phyloP scores from a whole-genome alignment of 2,888 invertebrate species.

The Hydriomena furcata region DNA sequence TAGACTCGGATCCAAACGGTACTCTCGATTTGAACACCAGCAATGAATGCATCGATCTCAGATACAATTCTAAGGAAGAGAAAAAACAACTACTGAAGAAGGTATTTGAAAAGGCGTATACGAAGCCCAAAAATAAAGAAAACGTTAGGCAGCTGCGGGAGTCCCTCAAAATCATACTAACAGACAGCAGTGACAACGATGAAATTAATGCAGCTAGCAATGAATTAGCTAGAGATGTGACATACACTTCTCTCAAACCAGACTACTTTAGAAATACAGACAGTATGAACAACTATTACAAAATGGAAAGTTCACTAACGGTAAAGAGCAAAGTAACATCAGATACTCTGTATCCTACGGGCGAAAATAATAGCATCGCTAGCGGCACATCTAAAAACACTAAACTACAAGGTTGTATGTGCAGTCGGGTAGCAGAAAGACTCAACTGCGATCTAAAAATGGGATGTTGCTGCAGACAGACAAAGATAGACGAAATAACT shows the following conservation, averaged over 20 bases:
- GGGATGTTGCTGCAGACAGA: constrained; percentile 42
- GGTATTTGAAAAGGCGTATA: constrained; percentile 52
- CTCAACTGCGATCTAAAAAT: constrained; percentile 42
- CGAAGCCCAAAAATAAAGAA: constrained; percentile 46
- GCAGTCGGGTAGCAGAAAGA: constrained; percentile 52
- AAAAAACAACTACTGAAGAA: constrained; percentile 58
- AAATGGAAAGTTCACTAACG: constrained; percentile 39
- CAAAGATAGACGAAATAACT: constrained; percentile 46
- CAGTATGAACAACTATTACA: constrained; percentile 56
- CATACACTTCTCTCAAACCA: constrained; percentile 49
- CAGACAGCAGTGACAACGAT: constrained; percentile 55
- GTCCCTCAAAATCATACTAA: constrained; percentile 56
- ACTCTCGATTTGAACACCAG: constrained; percentile 33
- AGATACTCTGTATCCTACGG: constrained; percentile 41
- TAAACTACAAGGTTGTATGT: constrained; percentile 46
- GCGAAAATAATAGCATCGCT: constrained; percentile 42
- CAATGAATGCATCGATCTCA: constrained; percentile 34
- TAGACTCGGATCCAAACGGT: constrained; percentile 36
- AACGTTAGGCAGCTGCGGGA: constrained; percentile 48
- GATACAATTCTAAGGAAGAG: constrained; percentile 43
- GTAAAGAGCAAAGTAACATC: constrained; percentile 29
- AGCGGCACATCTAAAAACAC: constrained; percentile 33
- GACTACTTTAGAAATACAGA: constrained; percentile 51
- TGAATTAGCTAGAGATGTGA: constrained; percentile 48
- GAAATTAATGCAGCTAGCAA: constrained; percentile 40